A percentile compares a stretch with the other conserved stretches of the same genome.
Evolutionary conservation across 1,140 invertebrate genomes (phyloP).

Genomic region (Brachionus koreanus): DNA sequence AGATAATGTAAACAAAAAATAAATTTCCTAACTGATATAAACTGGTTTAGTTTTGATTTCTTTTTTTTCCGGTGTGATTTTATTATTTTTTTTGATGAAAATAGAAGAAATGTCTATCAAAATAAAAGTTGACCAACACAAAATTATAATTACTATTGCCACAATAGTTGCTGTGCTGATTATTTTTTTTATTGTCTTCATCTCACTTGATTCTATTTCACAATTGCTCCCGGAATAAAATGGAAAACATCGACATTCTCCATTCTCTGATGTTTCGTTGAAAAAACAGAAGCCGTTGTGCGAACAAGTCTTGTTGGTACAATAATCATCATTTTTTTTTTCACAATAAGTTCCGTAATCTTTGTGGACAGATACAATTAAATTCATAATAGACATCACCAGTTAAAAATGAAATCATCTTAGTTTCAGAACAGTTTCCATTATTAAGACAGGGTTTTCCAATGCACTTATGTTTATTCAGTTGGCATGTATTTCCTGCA

Average conservation of each 20-base stretch:
- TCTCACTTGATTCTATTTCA: conserved; percentile 25
- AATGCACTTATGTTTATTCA: not conserved
- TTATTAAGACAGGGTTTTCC: conserved; percentile 12
- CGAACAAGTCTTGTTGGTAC: not conserved
- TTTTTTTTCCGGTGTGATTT: not conserved
- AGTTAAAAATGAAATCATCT: not conserved
- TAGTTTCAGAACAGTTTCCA: not conserved
- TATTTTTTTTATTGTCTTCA: not conserved
- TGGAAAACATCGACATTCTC: conserved; percentile 9
- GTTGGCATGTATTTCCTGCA: not conserved
- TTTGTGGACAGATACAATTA: not conserved
- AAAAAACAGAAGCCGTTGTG: not conserved
- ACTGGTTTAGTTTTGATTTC: not conserved
- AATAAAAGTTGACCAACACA: not conserved
- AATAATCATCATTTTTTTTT: not conserved
- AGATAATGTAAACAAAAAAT: too few relatives aligned
- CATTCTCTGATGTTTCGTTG: not conserved
- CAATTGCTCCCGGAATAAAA: not conserved
- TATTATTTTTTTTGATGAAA: not conserved
- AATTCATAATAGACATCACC: not conserved
- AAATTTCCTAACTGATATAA: not conserved
- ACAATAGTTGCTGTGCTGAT: not conserved
- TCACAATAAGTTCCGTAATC: not conserved
- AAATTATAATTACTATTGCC: not conserved
- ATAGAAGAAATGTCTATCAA: not conserved